Evolutionary conservation across 2,888 invertebrate genomes (phyloP), one percentile per base, ranked within the genome.

Genomic region (Cheilosia vulpina): DNA sequence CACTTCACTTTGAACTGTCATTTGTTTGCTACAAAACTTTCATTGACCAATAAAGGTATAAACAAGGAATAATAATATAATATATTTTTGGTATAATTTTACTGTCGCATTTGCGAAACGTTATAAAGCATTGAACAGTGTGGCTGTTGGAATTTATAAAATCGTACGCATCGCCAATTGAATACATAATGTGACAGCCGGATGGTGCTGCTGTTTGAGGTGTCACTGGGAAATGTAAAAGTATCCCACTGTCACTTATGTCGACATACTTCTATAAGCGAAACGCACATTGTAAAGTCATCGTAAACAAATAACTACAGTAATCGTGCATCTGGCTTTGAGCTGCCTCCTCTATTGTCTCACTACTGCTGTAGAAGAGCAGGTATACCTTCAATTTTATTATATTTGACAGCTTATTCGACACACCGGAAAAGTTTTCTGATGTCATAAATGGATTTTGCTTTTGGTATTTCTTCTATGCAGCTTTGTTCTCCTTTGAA

Each of bases 101-200:
- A 47, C 34, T 21, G 21, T 43, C 31, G 17, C 21, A 60, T 41
- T 72, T 27, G 41, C 19, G n/a, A 52, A 31, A 72, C n/a, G 41
- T 72, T 53, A 52, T 72, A 43, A 62, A 62, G 31, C 31, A 9
- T 31, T 31, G 31, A 31, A 9, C 31, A 11, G 41, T 62, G 31
- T 53, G 43, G 24, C 19, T 43, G 41, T 27, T 62, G 52, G 62
- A 72, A 62, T 62, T 43, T 43, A 62, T 43, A 38, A 45, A 73
- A 63, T 38, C 17, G 55, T 24, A 63, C 73, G 63, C 63, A 62
- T 60, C 62, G 38, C 31, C 43, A 63, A 63, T 63, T 73, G 73
- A 73, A 73, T 73, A 19, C 31, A 43, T 55, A 73, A 63, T 73
- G 72, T 55, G 62, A 53, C 52, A 7, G 19, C 47, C 45, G 31